phyloP scores from a whole-genome alignment of 2,113 vertebrate genomes.

The Dermatemys mawii region DNA sequence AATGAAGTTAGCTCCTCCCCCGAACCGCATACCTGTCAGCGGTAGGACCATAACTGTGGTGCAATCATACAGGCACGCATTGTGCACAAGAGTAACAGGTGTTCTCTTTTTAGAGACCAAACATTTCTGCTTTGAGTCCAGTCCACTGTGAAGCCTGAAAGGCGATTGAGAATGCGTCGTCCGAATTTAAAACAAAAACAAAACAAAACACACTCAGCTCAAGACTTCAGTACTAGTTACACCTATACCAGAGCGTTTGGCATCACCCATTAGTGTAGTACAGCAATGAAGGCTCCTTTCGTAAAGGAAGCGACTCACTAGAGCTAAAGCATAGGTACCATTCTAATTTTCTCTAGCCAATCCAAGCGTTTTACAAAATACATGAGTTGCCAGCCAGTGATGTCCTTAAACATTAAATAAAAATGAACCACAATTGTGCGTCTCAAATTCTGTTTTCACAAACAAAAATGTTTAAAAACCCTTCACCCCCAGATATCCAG shows the following conservation, averaged over 20 bases:
- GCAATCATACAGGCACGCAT: neutral
- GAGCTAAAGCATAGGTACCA: neutral
- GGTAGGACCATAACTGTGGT: neutral
- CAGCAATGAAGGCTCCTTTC: neutral
- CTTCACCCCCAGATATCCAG: neutral
- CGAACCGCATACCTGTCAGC: neutral
- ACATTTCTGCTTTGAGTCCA: neutral
- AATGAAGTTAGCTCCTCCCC: neutral
- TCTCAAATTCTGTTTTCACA: conserved; percentile 60
- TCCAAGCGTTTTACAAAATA: conserved; percentile 45
- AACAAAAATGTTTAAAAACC: conserved; percentile 37
- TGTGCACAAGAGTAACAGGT: neutral
- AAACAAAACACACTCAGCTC: neutral
- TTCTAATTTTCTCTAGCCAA: conserved; percentile 20
- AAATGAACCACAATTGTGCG: conserved; percentile 39
- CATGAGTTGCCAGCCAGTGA: conserved; percentile 49
- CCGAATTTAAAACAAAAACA: neutral
- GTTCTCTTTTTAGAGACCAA: neutral
- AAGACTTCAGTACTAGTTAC: neutral
- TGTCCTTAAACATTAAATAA: conserved; percentile 54
- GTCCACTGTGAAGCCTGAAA: neutral
- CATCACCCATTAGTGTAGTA: neutral
- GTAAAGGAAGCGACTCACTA: neutral
- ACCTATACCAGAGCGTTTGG: neutral
- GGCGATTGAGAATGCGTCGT: neutral